A percentile compares a stretch with the other conserved stretches of the same genome.
Conservation (phyloP, 1,140 invertebrate genomes). For the Hesperophylax magnus region DNA sequence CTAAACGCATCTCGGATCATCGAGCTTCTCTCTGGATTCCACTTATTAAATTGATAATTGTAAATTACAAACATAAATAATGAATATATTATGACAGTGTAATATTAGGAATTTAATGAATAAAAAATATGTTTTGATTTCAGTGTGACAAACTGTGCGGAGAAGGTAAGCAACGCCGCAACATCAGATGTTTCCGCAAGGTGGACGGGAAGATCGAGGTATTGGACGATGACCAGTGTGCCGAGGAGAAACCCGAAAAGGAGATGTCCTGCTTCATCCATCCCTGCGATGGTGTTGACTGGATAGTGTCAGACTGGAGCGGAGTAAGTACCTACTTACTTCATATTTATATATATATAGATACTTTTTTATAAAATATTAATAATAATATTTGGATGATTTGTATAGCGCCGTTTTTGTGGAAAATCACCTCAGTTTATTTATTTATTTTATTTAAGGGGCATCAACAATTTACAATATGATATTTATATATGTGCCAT, state of each 20-base stretch:
- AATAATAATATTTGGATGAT: too few relatives aligned
- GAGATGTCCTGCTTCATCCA: slow-evolving; percentile 81
- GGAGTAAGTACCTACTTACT: slow-evolving; percentile 77
- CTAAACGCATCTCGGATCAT: too few relatives aligned
- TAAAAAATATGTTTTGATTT: not conserved
- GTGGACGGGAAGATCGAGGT: slow-evolving; percentile 80
- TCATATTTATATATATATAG: not conserved
- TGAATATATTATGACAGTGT: not conserved
- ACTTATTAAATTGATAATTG: too few relatives aligned
- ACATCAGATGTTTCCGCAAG: slow-evolving; percentile 82
- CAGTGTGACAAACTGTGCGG: slow-evolving; percentile 92
- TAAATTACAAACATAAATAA: not conserved
- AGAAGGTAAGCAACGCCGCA: slow-evolving; percentile 81
- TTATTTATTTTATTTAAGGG: too few relatives aligned
- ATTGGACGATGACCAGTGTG: slow-evolving; percentile 80
- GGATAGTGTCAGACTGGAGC: slow-evolving; percentile 90
- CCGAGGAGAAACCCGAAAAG: slow-evolving; percentile 77
- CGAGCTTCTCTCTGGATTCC: too few relatives aligned
- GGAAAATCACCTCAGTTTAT: too few relatives aligned
- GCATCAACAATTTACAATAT: too few relatives aligned
- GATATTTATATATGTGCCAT: too few relatives aligned
- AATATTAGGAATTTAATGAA: not conserved
- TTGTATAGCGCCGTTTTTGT: too few relatives aligned
- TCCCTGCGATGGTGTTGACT: slow-evolving; percentile 93
- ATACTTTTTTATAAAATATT: too few relatives aligned